phyloP scores from a whole-genome alignment of 2,888 invertebrate species.

The Ophonus ardosiacus region DNA sequence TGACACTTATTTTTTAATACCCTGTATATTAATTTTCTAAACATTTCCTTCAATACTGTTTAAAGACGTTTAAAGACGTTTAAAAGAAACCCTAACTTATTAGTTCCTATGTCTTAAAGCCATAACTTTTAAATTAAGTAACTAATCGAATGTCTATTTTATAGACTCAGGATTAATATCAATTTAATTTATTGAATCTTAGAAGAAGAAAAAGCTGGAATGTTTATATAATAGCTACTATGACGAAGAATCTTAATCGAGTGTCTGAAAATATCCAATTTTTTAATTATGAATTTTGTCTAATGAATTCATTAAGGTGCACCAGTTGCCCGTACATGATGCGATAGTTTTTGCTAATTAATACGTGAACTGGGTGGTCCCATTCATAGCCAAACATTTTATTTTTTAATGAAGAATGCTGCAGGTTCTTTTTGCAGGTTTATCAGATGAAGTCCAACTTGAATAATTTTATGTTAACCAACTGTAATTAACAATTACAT shows the following conservation, averaged over 20 bases:
- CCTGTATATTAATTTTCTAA: background rate
- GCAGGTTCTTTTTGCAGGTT: conserved; percentile 32
- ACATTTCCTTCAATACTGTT: background rate
- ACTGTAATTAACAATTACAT: conserved; percentile 33
- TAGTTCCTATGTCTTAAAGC: background rate
- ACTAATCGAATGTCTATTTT: conserved; percentile 33
- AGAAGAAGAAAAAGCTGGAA: conserved; percentile 19
- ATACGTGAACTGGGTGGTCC: conserved; percentile 59
- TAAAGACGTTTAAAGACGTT: too few species aligned
- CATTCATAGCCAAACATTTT: conserved; percentile 53
- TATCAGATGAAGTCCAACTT: conserved; percentile 34
- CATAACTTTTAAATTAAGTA: conserved; percentile 21
- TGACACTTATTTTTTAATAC: too few species aligned
- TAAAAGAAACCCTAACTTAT: conserved; percentile 16
- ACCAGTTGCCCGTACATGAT: conserved; percentile 31
- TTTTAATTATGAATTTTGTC: conserved; percentile 53
- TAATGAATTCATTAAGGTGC: conserved; percentile 56
- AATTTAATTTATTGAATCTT: conserved; percentile 34
- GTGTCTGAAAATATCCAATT: conserved; percentile 44
- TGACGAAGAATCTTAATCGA: conserved; percentile 45
- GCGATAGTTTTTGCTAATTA: conserved; percentile 63
- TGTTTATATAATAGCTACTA: conserved; percentile 41
- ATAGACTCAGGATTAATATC: conserved; percentile 19
- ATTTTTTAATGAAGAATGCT: conserved; percentile 45
- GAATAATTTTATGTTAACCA: conserved; percentile 46